A percentile compares a stretch with the other conserved stretches of the same genome.
phyloP scores from a whole-genome alignment of 2,888 invertebrate genomes.

The Ichneumoninae sp. region DNA sequence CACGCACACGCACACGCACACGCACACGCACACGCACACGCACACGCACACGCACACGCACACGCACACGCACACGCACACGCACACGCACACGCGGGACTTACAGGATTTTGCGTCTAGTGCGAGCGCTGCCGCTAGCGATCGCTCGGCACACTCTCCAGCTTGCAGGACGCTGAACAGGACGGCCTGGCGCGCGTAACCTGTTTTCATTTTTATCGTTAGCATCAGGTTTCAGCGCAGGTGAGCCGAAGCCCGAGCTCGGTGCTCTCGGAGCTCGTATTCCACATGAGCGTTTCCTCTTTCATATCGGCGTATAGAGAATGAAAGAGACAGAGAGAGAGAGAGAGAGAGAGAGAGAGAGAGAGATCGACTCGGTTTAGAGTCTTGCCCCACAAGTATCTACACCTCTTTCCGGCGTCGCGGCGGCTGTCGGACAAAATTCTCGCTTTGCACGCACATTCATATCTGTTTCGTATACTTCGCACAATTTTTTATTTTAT shows the following conservation, averaged over 20 bases:
- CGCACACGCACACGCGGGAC: too few species aligned
- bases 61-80: too few species aligned
- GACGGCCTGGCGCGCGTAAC: conserved; percentile 73
- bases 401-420: not conserved
- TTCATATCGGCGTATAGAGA: conserved; percentile 42
- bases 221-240: conserved; percentile 82
- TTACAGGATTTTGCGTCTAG: not conserved
- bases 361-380: conserved; percentile 12
- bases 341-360: not conserved
- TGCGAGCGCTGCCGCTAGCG: conserved; percentile 1
- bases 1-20: too few species aligned
- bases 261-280: conserved; percentile 50
- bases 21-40: too few species aligned
- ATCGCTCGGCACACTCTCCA: conserved; percentile 1
- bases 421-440: not conserved
- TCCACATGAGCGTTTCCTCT: conserved; percentile 65
- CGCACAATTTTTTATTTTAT: not conserved
- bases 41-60: too few species aligned
- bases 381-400: not conserved
- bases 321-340: not conserved
- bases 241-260: conserved; percentile 79
- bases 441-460: not conserved
- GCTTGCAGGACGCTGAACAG: conserved; percentile 57
- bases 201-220: conserved; percentile 83
- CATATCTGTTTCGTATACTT: not conserved